Percentiles rank a stretch among this genome's conserved stretches.
Conservation (phyloP, 2,113 vertebrate genomes). For the Nothocercus julius region DNA sequence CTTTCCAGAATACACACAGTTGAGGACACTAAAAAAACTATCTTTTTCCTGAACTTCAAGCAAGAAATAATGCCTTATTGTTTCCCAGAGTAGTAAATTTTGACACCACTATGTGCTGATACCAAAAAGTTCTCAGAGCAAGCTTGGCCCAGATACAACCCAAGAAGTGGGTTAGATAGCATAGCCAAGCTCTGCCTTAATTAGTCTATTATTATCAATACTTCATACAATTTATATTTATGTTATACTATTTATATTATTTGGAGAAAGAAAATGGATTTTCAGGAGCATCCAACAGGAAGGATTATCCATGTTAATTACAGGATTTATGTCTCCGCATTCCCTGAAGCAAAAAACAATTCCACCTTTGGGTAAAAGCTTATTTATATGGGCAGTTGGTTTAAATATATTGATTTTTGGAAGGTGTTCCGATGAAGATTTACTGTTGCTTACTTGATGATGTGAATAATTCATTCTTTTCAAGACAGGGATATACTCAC, state of each 20-base stretch:
- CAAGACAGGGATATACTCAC: background rate
- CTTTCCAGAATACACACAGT: background rate
- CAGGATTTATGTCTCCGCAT: background rate
- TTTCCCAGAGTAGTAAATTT: background rate
- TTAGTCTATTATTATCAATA: background rate
- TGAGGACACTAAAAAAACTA: background rate
- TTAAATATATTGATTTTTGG: slow-evolving; percentile 40
- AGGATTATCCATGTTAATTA: background rate
- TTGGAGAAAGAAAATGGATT: background rate
- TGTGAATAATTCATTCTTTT: slow-evolving; percentile 64
- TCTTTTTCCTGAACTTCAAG: background rate
- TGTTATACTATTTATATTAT: background rate
- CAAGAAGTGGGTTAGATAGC: background rate
- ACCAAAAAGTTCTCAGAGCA: background rate
- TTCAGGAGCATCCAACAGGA: background rate
- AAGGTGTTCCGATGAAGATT: slow-evolving; percentile 53
- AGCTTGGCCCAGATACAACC: background rate
- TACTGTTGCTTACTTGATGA: background rate
- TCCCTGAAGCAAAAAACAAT: slow-evolving; percentile 2
- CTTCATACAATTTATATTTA: background rate
- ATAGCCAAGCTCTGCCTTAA: background rate
- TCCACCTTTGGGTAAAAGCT: slow-evolving; percentile 23
- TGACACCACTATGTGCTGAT: background rate
- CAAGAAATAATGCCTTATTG: background rate
- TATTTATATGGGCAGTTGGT: slow-evolving; percentile 26